These are phyloP conservation scores for Columba janthina DNA, from an alignment of 2,113 vertebrate genomes.

Conservation along the genomic window DNA sequence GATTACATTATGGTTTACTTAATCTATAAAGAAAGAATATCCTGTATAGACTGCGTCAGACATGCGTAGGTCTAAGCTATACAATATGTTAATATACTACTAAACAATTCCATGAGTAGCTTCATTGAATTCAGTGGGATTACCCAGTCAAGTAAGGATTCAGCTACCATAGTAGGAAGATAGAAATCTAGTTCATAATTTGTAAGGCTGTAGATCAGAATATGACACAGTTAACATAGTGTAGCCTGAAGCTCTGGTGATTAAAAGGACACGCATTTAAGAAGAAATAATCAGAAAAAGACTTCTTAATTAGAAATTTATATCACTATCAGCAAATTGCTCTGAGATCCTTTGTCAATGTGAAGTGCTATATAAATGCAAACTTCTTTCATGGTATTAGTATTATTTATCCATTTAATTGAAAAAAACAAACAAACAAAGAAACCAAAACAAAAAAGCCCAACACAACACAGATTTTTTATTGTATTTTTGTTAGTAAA, in stretches of 20 bases:
- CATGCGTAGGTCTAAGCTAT: background rate
- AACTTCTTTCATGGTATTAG: constrained; percentile 57
- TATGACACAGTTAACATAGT: constrained; percentile 50
- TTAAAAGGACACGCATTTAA: constrained; percentile 67
- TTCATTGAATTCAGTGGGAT: background rate
- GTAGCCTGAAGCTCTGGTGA: constrained; percentile 63
- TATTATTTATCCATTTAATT: constrained; percentile 34
- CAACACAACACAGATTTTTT: background rate
- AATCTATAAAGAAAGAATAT: too few species aligned
- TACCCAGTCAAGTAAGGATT: background rate
- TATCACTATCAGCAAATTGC: constrained; percentile 51
- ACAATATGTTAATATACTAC: background rate
- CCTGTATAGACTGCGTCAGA: background rate
- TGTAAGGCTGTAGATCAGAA: constrained; percentile 46
- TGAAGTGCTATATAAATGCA: constrained; percentile 63
- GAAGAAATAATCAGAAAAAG: constrained; percentile 69
- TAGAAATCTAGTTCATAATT: constrained; percentile 37
- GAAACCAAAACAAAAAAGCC: accelerated
- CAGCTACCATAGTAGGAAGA: background rate
- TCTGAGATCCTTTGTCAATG: constrained; percentile 49
- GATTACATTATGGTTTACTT: background rate
- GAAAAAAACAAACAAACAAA: background rate
- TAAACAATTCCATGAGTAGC: background rate
- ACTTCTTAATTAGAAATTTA: constrained; percentile 72
- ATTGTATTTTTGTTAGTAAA: constrained; percentile 17